Base-by-base conservation (phyloP, 2,797 vertebrate genomes). In the Harpagifer antarcticus region DNA sequence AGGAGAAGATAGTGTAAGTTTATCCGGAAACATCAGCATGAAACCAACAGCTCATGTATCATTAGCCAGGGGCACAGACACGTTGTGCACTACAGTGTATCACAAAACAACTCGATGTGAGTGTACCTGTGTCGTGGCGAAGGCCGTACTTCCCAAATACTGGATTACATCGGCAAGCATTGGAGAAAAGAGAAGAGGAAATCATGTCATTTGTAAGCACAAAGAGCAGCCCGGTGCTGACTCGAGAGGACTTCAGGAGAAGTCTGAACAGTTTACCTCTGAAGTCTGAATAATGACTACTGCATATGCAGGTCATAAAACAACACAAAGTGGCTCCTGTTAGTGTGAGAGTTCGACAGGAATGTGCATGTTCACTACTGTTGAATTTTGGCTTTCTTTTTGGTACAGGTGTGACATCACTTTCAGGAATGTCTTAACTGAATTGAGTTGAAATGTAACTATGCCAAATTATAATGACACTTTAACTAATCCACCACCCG, bases 121-220 rank as follows among this genome's bases (percentile, higher is more conserved):
- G n/a, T 15, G 56, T 92, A 95, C 95, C 95, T 91, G 71, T 90
- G 82, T 95, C 94, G 17, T 95, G 92, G 37, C 92, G 94, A 23
- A 95, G 93, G 86, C 95, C 95, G 89, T 95, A 95, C 83, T 95
- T 95, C 52, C 94, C 95, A 55, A 95, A 94, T 56, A 95, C 95
- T 95, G 85, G 62, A 73, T 79, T 57, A 60, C 77, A 72, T 66
- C 12, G 54, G 77, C 0, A 65, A 61, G 66, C 58, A n/a, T 55
- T 12, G 75, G 66, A 50, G 47, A 2, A 52, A 1, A 49, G 65
- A 71, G 17, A 53, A 75, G 57, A 89, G 56, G 43, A 66, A 64
- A 69, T 55, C 56, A 68, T 54, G 53, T 54, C 70, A 63, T 89
- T 68, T 88, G 69, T 77, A 16, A 66, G 53, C 65, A 81, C 23